These are phyloP conservation scores for Bettongia penicillata DNA, from an alignment of 2,113 vertebrate genomes.

Conservation along the genomic window DNA sequence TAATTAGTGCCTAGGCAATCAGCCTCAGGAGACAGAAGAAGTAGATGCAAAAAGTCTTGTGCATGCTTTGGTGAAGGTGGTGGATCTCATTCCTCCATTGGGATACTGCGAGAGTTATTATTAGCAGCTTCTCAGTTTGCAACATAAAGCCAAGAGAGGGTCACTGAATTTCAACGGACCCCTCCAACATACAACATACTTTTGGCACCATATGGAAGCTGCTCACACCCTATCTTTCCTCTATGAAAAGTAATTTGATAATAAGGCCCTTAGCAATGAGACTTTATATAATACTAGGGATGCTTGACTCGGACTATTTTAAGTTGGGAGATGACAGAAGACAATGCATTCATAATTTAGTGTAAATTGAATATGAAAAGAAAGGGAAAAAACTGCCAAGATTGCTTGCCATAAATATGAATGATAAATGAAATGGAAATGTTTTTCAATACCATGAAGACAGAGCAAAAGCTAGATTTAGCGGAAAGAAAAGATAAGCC, in stretches of 20 bases:
- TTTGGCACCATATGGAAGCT: neutral
- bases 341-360: slow-evolving; percentile 10
- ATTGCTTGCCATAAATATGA: slow-evolving; percentile 34
- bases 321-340: slow-evolving; percentile 25
- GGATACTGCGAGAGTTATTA: slow-evolving; percentile 4
- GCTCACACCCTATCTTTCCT: neutral
- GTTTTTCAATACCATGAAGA: slow-evolving; percentile 34
- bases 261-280: neutral
- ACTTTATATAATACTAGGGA: neutral
- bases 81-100: neutral
- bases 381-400: neutral
- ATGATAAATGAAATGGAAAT: slow-evolving; percentile 46
- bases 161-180: slow-evolving; percentile 20
- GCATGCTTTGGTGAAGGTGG: neutral
- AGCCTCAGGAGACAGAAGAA: neutral
- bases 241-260: neutral
- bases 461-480: slow-evolving; percentile 10
- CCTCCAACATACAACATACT: neutral
- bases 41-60: neutral
- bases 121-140: slow-evolving; percentile 2
- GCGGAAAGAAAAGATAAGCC: neutral
- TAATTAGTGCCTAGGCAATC: neutral
- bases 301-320: neutral
- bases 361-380: slow-evolving; percentile 24
- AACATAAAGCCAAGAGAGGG: neutral